These are phyloP conservation scores for Listronotus bonariensis DNA, from an alignment of 1,140 invertebrate genomes.

Conservation along the genomic window DNA sequence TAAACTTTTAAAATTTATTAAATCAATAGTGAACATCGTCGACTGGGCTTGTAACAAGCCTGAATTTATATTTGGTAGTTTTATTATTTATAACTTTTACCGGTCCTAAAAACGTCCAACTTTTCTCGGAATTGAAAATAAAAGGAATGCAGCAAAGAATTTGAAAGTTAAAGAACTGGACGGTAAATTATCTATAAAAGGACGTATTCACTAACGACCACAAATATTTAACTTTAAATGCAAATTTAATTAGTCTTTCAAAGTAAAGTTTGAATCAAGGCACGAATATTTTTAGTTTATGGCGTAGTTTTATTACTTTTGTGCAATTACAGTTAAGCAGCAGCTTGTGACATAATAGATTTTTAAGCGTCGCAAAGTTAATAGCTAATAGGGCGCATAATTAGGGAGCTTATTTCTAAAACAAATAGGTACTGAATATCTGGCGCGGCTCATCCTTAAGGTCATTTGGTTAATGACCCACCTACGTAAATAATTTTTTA, in stretches of 20 bases:
- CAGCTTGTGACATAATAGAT: too few relatives aligned
- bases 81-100: constrained; percentile 37
- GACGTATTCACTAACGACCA: constrained; percentile 29
- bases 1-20: constrained; percentile 33
- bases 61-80: constrained; percentile 35
- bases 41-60: constrained; percentile 29
- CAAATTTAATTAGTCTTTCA: constrained; percentile 31
- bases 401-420: too few relatives aligned
- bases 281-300: constrained; percentile 7
- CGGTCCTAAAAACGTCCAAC: constrained; percentile 29
- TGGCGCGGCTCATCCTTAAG: too few relatives aligned
- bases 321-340: too few relatives aligned
- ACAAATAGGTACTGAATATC: too few relatives aligned
- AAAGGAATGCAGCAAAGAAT: constrained; percentile 26
- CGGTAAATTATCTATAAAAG: constrained; percentile 31
- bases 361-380: too few relatives aligned
- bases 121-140: constrained; percentile 31
- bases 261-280: constrained; percentile 3
- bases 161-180: constrained; percentile 22
- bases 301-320: background rate
- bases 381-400: too few relatives aligned
- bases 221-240: constrained; percentile 35
- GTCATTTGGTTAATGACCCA: too few relatives aligned
- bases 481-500: too few relatives aligned
- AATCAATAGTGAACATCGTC: constrained; percentile 34